These are phyloP conservation scores for Eupithecia abbreviata DNA, from an alignment of 2,888 invertebrate genomes.

Conservation along the genomic window DNA sequence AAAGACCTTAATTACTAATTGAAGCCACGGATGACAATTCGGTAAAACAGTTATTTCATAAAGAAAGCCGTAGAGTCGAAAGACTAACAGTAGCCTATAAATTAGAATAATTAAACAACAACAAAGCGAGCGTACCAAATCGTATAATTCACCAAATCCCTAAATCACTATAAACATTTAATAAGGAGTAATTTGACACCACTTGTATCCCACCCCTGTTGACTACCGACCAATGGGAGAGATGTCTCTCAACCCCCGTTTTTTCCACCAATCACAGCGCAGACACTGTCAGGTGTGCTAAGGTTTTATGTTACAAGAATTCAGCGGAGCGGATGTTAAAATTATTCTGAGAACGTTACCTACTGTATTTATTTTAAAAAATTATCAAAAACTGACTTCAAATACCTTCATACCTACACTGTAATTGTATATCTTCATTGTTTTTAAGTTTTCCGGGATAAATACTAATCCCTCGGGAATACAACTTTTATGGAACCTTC, in stretches of 20 bases:
- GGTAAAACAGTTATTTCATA: neutral
- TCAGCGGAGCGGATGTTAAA: conserved; percentile 43
- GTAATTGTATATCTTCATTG: no score
- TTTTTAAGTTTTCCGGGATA: no score
- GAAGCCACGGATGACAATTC: no score
- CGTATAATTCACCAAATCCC: conserved; percentile 55
- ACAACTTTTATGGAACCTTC: no score
- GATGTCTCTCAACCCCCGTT: conserved; percentile 62
- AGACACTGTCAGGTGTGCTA: conserved; percentile 64
- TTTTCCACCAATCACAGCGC: conserved; percentile 58
- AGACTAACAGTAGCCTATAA: conserved; percentile 2
- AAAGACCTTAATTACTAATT: no score
- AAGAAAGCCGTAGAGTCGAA: neutral
- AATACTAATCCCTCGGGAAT: no score
- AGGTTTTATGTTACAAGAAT: conserved; percentile 62
- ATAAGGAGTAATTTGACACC: conserved; percentile 70
- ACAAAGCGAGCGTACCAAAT: conserved; percentile 44
- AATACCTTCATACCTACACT: no score
- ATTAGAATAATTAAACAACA: conserved; percentile 42
- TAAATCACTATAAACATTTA: conserved; percentile 71
- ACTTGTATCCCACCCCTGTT: conserved; percentile 61
- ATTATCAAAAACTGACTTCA: no score
- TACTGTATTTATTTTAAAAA: no score
- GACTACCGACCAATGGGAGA: conserved; percentile 57
- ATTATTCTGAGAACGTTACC: neutral